Evolutionary conservation across 2,888 invertebrate genomes (phyloP).

Genomic region (Vanessa cardui): DNA sequence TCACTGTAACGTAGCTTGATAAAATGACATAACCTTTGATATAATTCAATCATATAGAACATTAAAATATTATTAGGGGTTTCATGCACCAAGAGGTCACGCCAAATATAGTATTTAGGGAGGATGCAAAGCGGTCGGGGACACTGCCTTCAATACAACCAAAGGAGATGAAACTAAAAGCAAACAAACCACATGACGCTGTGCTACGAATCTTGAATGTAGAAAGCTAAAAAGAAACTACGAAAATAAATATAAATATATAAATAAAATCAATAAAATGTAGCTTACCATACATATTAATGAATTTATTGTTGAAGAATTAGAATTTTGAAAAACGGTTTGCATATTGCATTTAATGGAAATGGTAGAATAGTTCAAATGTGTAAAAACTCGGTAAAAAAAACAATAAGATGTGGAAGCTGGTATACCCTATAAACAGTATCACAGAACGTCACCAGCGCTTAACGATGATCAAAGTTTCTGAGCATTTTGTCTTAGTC

Average conservation of each 20-base stretch:
- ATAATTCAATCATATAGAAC: conserved; percentile 46
- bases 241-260: conserved; percentile 45
- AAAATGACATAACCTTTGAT: conserved; percentile 47
- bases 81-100: conserved; percentile 83
- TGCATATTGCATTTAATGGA: conserved; percentile 26
- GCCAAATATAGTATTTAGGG: conserved; percentile 77
- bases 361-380: conserved; percentile 48
- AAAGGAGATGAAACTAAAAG: conserved; percentile 73
- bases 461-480: conserved; percentile 33
- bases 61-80: conserved; percentile 65
- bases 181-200: conserved; percentile 69
- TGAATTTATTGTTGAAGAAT: conserved; percentile 52
- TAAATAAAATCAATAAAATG: conserved; percentile 49
- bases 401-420: conserved; percentile 62
- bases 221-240: conserved; percentile 63
- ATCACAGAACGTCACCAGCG: conserved; percentile 58
- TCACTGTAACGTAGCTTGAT: conserved; percentile 47
- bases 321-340: conserved; percentile 34
- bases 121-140: conserved; percentile 83
- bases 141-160: conserved; percentile 83
- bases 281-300: conserved; percentile 50
- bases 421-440: conserved; percentile 55
- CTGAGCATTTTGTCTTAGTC: neutral
- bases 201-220: conserved; percentile 59
- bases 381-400: conserved; percentile 51